Conservation (phyloP, 2,797 vertebrate species). For the Mus minutoides region DNA sequence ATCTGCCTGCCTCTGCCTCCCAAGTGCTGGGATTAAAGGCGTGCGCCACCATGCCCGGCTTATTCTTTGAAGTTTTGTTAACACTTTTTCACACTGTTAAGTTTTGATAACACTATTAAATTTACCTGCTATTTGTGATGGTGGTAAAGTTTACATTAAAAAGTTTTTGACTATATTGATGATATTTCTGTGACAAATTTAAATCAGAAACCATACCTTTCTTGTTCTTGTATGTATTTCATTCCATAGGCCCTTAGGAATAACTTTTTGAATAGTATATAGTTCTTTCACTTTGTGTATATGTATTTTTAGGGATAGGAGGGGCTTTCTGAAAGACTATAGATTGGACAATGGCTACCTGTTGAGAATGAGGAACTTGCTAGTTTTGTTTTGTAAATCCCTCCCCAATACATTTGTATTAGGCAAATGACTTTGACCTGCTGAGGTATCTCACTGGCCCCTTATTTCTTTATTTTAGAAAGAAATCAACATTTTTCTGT, state of each 20-base stretch:
- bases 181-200: constrained; percentile 51
- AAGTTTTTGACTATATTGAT: constrained; percentile 34
- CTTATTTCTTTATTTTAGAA: constrained; percentile 25
- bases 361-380: constrained; percentile 10
- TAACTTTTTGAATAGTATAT: constrained; percentile 17
- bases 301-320: not conserved
- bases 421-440: not conserved
- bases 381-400: not conserved
- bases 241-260: not conserved
- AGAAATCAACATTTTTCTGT: not conserved
- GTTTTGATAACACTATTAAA: not conserved
- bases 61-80: no score
- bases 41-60: no score
- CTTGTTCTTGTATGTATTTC: not conserved
- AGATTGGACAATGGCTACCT: constrained; percentile 24
- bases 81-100: no score
- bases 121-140: not conserved
- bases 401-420: not conserved
- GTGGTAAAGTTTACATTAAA: constrained; percentile 26
- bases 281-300: not conserved
- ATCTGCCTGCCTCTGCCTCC: no score
- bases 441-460: not conserved
- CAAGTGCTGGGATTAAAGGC: no score
- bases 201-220: not conserved
- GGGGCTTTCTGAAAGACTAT: constrained; percentile 35